Conservation (phyloP, 53 echinoderm and acorn worm genomes). For the Crossaster papposus region DNA sequence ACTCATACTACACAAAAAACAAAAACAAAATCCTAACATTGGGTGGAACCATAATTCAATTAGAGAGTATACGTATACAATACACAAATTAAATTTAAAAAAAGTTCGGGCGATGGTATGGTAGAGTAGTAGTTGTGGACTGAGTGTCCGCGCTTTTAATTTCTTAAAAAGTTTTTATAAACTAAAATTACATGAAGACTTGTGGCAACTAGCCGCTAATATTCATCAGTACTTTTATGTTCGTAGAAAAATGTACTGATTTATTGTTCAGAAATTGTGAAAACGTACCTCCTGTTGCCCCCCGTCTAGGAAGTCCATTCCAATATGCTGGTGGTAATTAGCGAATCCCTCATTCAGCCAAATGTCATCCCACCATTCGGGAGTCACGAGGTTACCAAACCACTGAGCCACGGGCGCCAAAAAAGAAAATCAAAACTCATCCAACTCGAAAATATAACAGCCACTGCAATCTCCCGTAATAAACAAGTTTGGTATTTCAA, state of each 20-base stretch:
- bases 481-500: too few relatives aligned
- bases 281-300: conserved; percentile 35
- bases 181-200: too few relatives aligned
- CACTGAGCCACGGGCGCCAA: conserved; percentile 68
- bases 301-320: conserved; percentile 24
- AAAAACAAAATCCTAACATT: too few relatives aligned
- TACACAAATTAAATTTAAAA: too few relatives aligned
- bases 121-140: too few relatives aligned
- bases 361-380: conserved; percentile 94
- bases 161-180: too few relatives aligned
- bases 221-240: not conserved
- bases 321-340: conserved; percentile 75
- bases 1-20: conserved; percentile 1
- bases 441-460: not conserved
- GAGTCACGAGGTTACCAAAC: conserved; percentile 94
- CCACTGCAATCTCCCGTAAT: not conserved
- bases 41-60: too few relatives aligned
- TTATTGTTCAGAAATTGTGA: not conserved
- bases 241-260: not conserved
- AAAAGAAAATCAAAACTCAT: not conserved
- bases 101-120: too few relatives aligned
- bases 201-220: too few relatives aligned
- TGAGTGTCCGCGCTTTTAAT: too few relatives aligned
- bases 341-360: conserved; percentile 93
- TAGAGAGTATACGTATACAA: too few relatives aligned